Percentiles rank a stretch among this genome's conserved stretches.
Evolutionary conservation across 2,797 vertebrate species (phyloP).

Genomic region (Cyprinodon diabolis): DNA sequence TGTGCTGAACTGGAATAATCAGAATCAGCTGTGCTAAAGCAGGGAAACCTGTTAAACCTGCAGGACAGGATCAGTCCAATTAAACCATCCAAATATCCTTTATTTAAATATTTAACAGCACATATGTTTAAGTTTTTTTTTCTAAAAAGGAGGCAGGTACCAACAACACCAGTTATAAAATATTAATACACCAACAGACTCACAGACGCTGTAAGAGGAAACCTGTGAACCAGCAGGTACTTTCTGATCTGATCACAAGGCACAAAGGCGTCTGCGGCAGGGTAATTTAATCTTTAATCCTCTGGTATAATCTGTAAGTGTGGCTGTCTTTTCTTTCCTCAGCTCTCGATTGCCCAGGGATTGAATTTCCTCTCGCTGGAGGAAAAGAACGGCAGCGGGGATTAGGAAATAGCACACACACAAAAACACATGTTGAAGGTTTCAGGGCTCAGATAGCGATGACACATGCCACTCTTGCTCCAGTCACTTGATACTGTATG

Average conservation of each 20-base stretch:
- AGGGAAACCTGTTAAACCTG: too few species aligned
- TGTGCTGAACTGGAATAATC: too few species aligned
- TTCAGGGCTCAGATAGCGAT: constrained; percentile 59
- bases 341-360: constrained; percentile 34
- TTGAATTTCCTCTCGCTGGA: constrained; percentile 60
- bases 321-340: constrained; percentile 15
- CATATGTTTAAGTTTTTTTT: background rate
- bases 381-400: constrained; percentile 62
- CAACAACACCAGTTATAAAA: constrained; percentile 6
- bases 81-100: background rate
- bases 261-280: constrained; percentile 29
- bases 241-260: constrained; percentile 40
- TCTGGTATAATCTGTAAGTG: constrained; percentile 55
- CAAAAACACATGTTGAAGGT: constrained; percentile 27
- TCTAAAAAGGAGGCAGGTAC: background rate
- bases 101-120: constrained; percentile 4
- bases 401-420: constrained; percentile 56
- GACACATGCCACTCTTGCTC: constrained; percentile 70
- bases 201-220: constrained; percentile 40
- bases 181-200: constrained; percentile 1
- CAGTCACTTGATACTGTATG: constrained; percentile 66
- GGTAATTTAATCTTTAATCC: constrained; percentile 64
- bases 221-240: constrained; percentile 53
- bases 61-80: too few species aligned
- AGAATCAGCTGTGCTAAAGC: too few species aligned